Conservation (phyloP, 2,113 vertebrate species). For the Isichthys henryi region DNA sequence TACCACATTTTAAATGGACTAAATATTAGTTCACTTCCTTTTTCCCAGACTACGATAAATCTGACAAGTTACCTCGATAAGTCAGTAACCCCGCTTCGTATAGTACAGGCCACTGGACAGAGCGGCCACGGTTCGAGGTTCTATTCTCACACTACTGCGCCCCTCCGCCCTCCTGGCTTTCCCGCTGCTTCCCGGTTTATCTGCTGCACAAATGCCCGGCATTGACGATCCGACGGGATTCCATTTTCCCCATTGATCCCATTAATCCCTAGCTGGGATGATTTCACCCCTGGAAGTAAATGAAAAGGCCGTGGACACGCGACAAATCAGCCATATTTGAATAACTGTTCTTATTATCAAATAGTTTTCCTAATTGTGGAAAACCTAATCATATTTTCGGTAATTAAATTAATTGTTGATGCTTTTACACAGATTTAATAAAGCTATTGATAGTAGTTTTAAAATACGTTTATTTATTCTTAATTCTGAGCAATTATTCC, state of each 20-base stretch:
- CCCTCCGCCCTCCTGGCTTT: background rate
- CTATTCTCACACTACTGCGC: background rate
- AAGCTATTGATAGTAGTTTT: background rate
- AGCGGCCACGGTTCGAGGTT: background rate
- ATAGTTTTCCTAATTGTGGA: background rate
- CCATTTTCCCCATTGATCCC: background rate
- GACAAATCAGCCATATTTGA: background rate
- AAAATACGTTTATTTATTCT: background rate
- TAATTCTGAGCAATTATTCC: background rate
- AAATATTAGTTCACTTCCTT: too few relatives aligned
- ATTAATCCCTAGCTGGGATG: background rate
- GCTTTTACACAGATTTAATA: background rate
- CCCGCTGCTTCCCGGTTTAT: background rate
- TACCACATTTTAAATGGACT: too few relatives aligned
- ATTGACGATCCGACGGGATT: background rate
- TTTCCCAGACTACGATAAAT: too few relatives aligned
- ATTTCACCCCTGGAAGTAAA: background rate
- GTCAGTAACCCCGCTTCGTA: too few relatives aligned
- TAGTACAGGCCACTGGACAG: background rate
- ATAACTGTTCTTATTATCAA: background rate
- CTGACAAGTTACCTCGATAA: too few relatives aligned
- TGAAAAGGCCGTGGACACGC: background rate
- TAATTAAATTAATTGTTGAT: background rate
- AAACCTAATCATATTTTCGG: background rate
- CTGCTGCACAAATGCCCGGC: background rate